phyloP scores from a whole-genome alignment of 2,888 invertebrate genomes.

The Synanthedon vespiformis region DNA sequence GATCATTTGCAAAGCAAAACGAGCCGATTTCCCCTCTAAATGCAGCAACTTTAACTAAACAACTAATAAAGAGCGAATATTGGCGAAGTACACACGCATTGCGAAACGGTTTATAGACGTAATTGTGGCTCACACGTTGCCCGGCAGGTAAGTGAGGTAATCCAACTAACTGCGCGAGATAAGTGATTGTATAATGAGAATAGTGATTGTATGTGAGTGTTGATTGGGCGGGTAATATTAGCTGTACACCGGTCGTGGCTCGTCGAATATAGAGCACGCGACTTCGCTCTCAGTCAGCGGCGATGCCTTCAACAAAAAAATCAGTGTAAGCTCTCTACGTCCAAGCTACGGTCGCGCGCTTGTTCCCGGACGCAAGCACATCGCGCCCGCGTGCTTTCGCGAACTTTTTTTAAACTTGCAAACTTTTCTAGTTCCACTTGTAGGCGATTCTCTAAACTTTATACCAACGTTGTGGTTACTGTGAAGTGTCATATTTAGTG shows the following conservation, averaged over 20 bases:
- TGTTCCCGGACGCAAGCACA: conserved; percentile 18
- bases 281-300: conserved; percentile 17
- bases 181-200: conserved; percentile 23
- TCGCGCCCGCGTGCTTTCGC: conserved; percentile 13
- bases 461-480: conserved; percentile 23
- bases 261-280: conserved; percentile 62
- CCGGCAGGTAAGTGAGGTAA: conserved; percentile 42
- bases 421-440: conserved; percentile 2
- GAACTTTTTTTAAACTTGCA: conserved; percentile 20
- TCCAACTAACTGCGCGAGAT: conserved; percentile 37
- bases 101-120: conserved; percentile 40
- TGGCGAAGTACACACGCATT: conserved; percentile 24
- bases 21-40: conserved; percentile 5
- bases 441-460: background rate
- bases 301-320: conserved; percentile 68
- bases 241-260: conserved; percentile 57
- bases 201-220: conserved; percentile 23
- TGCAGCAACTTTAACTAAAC: background rate
- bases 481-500: conserved; percentile 50
- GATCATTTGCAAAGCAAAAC: conserved; percentile 9
- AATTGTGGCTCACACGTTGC: conserved; percentile 47
- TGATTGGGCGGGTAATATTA: conserved; percentile 7
- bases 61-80: conserved; percentile 37
- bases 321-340: conserved; percentile 64
- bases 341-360: conserved; percentile 55